A percentile compares a stretch with the other conserved stretches of the same genome.
Conservation (phyloP, 2,888 invertebrate genomes). For the Mamestra brassicae region DNA sequence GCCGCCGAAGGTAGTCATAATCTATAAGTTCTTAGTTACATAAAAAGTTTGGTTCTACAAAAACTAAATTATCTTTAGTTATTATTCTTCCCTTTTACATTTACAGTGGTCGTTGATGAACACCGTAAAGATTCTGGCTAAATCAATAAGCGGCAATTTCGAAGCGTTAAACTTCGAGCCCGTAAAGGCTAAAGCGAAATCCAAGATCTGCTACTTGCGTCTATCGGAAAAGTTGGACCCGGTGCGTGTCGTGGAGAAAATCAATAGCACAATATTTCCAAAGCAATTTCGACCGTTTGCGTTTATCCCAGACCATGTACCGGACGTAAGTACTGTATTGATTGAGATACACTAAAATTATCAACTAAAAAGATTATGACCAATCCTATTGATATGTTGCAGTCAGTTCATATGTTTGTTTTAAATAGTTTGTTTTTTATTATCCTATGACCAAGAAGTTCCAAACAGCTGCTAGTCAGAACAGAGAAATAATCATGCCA, state of each 20-base stretch:
- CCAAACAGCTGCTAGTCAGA: background rate
- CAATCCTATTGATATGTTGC: background rate
- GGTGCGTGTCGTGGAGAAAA: constrained; percentile 64
- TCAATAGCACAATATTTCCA: constrained; percentile 56
- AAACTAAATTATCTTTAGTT: background rate
- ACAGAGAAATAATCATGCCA: no score
- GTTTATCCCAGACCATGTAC: constrained; percentile 71
- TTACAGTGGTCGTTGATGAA: constrained; percentile 70
- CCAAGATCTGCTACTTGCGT: constrained; percentile 72
- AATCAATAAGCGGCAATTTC: constrained; percentile 70
- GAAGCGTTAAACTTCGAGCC: constrained; percentile 72
- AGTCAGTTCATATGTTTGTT: no score
- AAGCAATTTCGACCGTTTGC: constrained; percentile 64
- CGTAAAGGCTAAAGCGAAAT: constrained; percentile 6
- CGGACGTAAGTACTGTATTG: constrained; percentile 74
- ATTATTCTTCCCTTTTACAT: background rate
- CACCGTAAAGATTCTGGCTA: constrained; percentile 64
- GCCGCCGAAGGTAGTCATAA: constrained; percentile 57
- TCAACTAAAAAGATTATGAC: background rate
- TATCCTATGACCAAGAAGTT: no score
- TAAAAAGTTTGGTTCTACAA: background rate
- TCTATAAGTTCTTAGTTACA: background rate
- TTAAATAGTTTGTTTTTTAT: background rate
- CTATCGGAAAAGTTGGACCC: constrained; percentile 76
- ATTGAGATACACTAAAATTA: background rate